These are phyloP conservation scores for Orientallactaga bullata DNA, from an alignment of 2,113 vertebrate species.

Conservation along the genomic window DNA sequence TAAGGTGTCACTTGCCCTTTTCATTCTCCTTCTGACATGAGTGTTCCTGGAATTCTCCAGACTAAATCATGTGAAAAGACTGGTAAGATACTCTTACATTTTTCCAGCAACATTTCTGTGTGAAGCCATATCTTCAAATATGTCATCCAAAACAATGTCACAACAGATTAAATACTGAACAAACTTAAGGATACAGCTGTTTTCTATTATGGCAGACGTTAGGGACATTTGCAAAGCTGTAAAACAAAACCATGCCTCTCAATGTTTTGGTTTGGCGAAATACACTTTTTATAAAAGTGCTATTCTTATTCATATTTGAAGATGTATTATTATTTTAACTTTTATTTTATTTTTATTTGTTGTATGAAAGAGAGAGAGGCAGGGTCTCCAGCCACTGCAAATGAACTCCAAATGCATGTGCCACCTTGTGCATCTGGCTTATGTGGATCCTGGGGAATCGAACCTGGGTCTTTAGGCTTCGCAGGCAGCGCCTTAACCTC, in stretches of 20 bases:
- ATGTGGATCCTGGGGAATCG: no score
- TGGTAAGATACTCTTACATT: constrained; percentile 32
- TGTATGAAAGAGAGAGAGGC: no score
- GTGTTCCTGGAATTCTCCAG: constrained; percentile 38
- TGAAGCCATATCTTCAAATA: constrained; percentile 27
- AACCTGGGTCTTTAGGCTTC: no score
- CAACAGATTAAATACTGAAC: constrained; percentile 30
- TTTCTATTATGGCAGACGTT: constrained; percentile 17
- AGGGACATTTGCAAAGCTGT: constrained; percentile 24
- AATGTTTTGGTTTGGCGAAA: constrained; percentile 31
- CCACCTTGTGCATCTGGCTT: no score
- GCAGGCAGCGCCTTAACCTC: no score
- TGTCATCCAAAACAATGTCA: constrained; percentile 46
- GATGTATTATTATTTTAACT: constrained; percentile 19
- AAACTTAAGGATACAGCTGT: constrained; percentile 39
- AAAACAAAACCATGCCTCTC: neutral
- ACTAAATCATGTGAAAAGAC: neutral
- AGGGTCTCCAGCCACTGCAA: no score
- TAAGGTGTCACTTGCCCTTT: neutral
- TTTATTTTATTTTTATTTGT: no score
- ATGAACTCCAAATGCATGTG: no score
- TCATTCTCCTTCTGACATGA: neutral
- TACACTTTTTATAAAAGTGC: constrained; percentile 31
- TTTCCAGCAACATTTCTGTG: neutral
- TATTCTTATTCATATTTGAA: neutral